Conservation (phyloP, 1,140 invertebrate genomes). For the Drosophila pectinifera region DNA sequence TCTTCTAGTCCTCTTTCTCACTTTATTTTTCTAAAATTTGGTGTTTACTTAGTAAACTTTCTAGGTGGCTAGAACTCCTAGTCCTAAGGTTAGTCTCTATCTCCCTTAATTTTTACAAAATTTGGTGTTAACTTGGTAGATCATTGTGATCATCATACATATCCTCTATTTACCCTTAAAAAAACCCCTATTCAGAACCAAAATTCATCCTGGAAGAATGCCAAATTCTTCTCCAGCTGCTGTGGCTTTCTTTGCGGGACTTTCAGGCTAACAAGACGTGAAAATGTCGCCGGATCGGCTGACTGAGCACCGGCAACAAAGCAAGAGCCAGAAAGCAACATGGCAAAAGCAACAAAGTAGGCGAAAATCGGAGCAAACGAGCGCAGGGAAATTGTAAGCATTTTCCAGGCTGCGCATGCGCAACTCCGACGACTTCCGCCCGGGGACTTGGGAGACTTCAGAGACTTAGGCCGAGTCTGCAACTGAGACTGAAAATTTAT, state of each 20-base stretch:
- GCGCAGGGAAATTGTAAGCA: constrained; percentile 39
- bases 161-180: too few relatives aligned
- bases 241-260: not conserved
- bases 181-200: too few relatives aligned
- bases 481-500: constrained; percentile 70
- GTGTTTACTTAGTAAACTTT: too few relatives aligned
- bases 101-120: too few relatives aligned
- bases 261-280: constrained; percentile 65
- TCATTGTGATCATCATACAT: too few relatives aligned
- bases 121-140: too few relatives aligned
- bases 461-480: not conserved
- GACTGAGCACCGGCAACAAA: constrained; percentile 33
- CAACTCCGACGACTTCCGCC: constrained; percentile 62
- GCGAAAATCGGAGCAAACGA: constrained; percentile 26
- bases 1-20: too few relatives aligned
- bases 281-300: constrained; percentile 65
- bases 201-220: not conserved
- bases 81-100: too few relatives aligned
- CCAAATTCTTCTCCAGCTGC: not conserved
- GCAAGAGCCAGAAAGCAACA: not conserved
- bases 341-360: constrained; percentile 26
- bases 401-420: constrained; percentile 59
- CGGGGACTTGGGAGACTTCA: constrained; percentile 1
- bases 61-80: not conserved
- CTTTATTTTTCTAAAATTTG: too few relatives aligned